These are phyloP conservation scores for Atherinomorus stipes DNA, from an alignment of 2,113 vertebrate genomes.

Conservation along the genomic window DNA sequence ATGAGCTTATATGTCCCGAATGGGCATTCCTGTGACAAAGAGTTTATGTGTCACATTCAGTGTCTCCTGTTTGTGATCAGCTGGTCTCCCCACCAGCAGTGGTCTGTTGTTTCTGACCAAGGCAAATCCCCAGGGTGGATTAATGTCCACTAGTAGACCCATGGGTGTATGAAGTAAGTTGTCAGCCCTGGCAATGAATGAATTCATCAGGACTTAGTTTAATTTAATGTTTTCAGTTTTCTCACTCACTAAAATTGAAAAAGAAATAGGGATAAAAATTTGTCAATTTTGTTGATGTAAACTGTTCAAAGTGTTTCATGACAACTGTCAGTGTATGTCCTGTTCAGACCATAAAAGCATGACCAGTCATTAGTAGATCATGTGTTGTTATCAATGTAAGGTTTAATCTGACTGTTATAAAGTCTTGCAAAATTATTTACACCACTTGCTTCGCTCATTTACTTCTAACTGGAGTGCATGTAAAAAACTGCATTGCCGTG, in stretches of 20 bases:
- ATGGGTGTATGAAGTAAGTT: constrained; percentile 62
- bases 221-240: background rate
- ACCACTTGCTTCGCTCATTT: background rate
- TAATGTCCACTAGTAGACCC: constrained; percentile 69
- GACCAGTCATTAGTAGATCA: background rate
- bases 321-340: background rate
- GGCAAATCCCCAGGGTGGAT: constrained; percentile 88
- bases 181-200: constrained; percentile 33
- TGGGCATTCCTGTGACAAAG: constrained; percentile 33
- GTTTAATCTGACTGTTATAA: too few relatives aligned
- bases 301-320: background rate
- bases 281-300: background rate
- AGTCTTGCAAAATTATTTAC: background rate
- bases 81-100: constrained; percentile 40
- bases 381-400: too few relatives aligned
- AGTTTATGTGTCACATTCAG: constrained; percentile 37
- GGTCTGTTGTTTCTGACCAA: constrained; percentile 58
- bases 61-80: constrained; percentile 47
- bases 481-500: background rate
- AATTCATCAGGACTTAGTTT: constrained; percentile 30
- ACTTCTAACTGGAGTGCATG: constrained; percentile 4
- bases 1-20: constrained; percentile 22
- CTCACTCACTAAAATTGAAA: background rate
- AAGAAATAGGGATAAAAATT: background rate
- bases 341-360: constrained; percentile 11